These are phyloP conservation scores for Balaeniceps rex DNA, from an alignment of 2,113 vertebrate species.

Conservation along the genomic window DNA sequence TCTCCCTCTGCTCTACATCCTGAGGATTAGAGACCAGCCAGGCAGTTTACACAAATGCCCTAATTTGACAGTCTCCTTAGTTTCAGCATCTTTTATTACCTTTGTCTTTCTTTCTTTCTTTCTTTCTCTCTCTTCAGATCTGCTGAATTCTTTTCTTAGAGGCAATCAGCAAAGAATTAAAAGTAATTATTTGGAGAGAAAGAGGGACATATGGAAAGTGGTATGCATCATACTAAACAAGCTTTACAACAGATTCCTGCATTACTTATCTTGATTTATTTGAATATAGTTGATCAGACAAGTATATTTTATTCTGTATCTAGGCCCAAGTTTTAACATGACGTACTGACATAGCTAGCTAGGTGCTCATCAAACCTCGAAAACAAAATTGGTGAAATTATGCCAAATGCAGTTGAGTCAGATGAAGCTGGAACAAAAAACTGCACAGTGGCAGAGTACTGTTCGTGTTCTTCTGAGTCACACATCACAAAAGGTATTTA, in stretches of 20 bases:
- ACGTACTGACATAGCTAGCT: neutral
- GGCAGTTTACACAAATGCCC: neutral
- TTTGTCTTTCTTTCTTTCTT: neutral
- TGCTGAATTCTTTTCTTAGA: neutral
- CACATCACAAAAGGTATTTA: neutral
- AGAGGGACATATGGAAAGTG: neutral
- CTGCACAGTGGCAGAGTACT: neutral
- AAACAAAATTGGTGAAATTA: constrained; percentile 27
- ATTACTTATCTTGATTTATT: neutral
- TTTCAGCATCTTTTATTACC: neutral
- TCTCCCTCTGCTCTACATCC: neutral
- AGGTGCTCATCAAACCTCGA: constrained; percentile 37
- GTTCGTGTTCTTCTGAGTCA: neutral
- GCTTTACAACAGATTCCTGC: neutral
- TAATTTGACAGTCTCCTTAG: neutral
- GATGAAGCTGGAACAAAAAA: constrained; percentile 20
- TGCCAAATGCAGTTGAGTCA: neutral
- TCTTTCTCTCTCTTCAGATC: neutral
- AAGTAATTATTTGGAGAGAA: neutral
- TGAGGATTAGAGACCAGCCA: neutral
- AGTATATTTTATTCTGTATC: constrained; percentile 32
- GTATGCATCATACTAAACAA: neutral
- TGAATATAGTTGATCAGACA: constrained; percentile 28
- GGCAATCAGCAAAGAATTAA: neutral
- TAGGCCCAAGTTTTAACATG: constrained; percentile 31